Evolutionary conservation across 2,113 vertebrate genomes (phyloP).

Genomic region (Sander lucioperca): DNA sequence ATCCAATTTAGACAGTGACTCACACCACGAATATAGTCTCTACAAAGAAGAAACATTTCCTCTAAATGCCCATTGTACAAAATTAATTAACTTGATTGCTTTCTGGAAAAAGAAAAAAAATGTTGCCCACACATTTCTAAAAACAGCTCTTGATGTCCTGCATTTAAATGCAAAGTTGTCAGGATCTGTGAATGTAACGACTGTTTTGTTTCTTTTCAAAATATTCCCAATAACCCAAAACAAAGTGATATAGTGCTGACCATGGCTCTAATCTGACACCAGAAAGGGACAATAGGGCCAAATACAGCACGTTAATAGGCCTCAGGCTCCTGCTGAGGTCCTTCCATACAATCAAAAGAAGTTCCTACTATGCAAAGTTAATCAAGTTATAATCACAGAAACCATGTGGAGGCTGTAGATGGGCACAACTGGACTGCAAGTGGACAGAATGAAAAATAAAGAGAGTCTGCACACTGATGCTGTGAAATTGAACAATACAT

Average conservation of each 20-base stretch:
- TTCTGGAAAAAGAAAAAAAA: background rate
- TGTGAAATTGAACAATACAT: conserved; percentile 1
- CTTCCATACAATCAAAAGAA: background rate
- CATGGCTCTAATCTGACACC: conserved; percentile 27
- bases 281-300: background rate
- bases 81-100: background rate
- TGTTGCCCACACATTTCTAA: background rate
- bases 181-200: background rate
- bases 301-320: conserved; percentile 11
- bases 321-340: background rate
- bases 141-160: background rate
- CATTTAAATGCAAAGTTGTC: conserved; percentile 1
- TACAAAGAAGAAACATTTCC: background rate
- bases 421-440: background rate
- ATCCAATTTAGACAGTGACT: background rate
- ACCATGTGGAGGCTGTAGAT: background rate
- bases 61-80: background rate
- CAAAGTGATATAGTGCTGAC: conserved; percentile 4
- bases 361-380: background rate
- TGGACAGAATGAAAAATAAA: conserved; percentile 16
- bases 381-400: background rate
- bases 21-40: too few species aligned
- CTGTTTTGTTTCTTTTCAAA: conserved; percentile 10
- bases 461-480: background rate
- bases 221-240: background rate